These are phyloP conservation scores for Mormoops blainvillei DNA, from an alignment of 2,113 vertebrate genomes.

Conservation along the genomic window DNA sequence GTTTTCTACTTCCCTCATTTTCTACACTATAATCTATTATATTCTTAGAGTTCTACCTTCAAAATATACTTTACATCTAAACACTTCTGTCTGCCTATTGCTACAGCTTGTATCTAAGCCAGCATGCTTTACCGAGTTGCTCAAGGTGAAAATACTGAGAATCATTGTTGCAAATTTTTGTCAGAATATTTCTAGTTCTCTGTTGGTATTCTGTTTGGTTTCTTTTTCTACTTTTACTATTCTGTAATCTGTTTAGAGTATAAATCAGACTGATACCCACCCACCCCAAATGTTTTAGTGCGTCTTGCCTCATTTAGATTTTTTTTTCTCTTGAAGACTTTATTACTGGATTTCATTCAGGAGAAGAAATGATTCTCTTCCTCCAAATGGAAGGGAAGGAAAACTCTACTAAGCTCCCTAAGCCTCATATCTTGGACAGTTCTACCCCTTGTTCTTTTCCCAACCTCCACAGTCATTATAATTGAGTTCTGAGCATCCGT, in stretches of 20 bases:
- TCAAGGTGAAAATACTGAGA: background rate
- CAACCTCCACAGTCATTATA: no score
- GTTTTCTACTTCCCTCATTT: background rate
- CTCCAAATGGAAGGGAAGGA: no score
- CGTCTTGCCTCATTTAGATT: background rate
- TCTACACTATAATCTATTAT: background rate
- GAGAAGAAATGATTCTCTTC: no score
- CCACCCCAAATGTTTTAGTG: background rate
- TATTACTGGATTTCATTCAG: no score
- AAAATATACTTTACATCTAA: background rate
- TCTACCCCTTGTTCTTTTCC: no score
- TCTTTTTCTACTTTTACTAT: background rate
- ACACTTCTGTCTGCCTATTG: background rate
- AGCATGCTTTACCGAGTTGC: background rate
- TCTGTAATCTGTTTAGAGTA: background rate
- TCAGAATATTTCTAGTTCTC: background rate
- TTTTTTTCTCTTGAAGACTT: no score
- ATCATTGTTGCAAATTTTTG: background rate
- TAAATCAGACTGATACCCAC: background rate
- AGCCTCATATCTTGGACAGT: no score
- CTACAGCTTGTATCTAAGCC: background rate
- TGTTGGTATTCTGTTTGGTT: background rate
- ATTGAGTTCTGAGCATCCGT: no score
- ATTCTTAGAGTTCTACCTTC: background rate
- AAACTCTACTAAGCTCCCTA: no score